Percentiles rank a stretch among this genome's conserved stretches.
phyloP scores from a whole-genome alignment of 92 coral and sea anemone species.

The Parazoanthus atlanticus region DNA sequence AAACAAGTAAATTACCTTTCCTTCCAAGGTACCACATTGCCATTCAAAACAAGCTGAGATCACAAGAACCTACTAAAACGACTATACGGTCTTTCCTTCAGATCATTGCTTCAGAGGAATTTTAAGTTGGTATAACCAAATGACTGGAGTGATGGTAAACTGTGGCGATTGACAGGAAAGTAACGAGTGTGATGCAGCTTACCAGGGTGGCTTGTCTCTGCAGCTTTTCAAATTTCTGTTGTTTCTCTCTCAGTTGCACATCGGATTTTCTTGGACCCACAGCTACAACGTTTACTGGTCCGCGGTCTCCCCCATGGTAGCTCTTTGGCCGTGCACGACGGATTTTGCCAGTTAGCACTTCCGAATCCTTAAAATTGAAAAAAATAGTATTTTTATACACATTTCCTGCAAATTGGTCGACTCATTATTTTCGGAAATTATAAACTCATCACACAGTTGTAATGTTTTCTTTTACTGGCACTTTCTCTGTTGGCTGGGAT shows the following conservation, averaged over 20 bases:
- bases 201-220: conserved; percentile 45
- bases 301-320: conserved; percentile 36
- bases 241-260: conserved; percentile 29
- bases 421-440: no score
- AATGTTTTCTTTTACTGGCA: background rate
- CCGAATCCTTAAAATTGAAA: conserved; percentile 9
- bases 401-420: no score
- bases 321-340: conserved; percentile 34
- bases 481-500: background rate
- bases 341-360: conserved; percentile 18
- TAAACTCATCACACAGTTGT: no score
- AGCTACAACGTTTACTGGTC: conserved; percentile 9
- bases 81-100: background rate
- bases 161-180: background rate
- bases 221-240: conserved; percentile 26
- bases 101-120: background rate
- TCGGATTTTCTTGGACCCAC: conserved; percentile 15
- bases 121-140: no score
- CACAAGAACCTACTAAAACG: background rate
- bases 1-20: background rate
- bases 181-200: background rate
- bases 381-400: background rate
- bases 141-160: background rate
- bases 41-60: background rate
- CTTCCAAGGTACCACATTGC: conserved; percentile 3